Conservation (phyloP, 2,797 vertebrate species). For the Coregonus sp. region DNA sequence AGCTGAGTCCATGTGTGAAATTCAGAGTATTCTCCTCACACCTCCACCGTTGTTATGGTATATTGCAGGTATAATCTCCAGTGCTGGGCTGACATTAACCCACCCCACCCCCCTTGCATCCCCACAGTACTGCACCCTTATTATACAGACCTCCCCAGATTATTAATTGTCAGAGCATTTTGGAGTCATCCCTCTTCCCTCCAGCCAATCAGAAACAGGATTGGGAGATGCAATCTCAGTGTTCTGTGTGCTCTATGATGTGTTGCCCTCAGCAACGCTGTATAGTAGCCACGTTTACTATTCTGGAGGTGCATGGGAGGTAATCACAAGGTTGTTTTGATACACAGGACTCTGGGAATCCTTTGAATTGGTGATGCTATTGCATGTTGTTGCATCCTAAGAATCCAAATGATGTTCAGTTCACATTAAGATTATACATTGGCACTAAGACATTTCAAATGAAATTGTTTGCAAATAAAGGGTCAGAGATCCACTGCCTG, state of each 20-base stretch:
- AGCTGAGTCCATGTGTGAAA: too few species aligned
- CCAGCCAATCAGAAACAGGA: slow-evolving; percentile 46
- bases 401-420: not conserved
- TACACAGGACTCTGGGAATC: not conserved
- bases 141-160: slow-evolving; percentile 57
- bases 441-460: too few species aligned
- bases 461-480: too few species aligned
- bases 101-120: slow-evolving; percentile 44
- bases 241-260: slow-evolving; percentile 62
- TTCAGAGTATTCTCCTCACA: not conserved
- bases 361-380: too few species aligned
- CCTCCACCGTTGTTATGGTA: slow-evolving; percentile 14
- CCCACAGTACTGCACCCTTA: slow-evolving; percentile 43
- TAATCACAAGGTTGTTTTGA: not conserved
- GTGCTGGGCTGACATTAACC: slow-evolving; percentile 36
- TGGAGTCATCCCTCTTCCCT: slow-evolving; percentile 66
- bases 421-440: not conserved
- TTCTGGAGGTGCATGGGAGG: slow-evolving; percentile 20
- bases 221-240: slow-evolving; percentile 62
- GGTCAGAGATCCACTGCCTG: not conserved
- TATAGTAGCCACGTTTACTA: slow-evolving; percentile 16
- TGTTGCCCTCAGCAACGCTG: slow-evolving; percentile 42
- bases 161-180: slow-evolving; percentile 70
- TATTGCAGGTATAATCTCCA: slow-evolving; percentile 56
- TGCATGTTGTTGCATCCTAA: not conserved